Evolutionary conservation across 2,888 invertebrate genomes (phyloP).

Genomic region (Phoenoteleia sp.): DNA sequence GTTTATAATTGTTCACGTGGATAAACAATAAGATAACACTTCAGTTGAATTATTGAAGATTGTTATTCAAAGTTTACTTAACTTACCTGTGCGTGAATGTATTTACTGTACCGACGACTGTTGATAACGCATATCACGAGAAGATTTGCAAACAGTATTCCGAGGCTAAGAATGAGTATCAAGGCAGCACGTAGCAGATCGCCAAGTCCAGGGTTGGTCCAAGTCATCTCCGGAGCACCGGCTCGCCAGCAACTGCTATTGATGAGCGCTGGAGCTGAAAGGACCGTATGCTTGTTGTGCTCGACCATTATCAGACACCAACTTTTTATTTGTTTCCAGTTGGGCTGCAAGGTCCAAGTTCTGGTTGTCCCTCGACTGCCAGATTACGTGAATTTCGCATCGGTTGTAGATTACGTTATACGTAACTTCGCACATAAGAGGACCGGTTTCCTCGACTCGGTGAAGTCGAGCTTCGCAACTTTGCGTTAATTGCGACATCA

Average conservation of each 20-base stretch:
- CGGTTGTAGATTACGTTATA: neutral
- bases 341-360: neutral
- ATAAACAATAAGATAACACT: too few species aligned
- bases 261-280: conserved; percentile 93
- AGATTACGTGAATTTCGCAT: conserved; percentile 20
- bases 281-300: conserved; percentile 90
- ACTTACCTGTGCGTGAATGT: conserved; percentile 95
- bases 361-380: conserved; percentile 10
- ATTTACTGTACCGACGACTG: conserved; percentile 93
- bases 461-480: conserved; percentile 43
- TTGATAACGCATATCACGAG: conserved; percentile 94
- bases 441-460: conserved; percentile 28
- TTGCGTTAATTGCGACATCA: conserved; percentile 51
- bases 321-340: neutral
- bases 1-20: too few species aligned
- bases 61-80: too few species aligned
- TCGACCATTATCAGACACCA: conserved; percentile 88
- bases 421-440: neutral
- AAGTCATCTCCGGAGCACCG: conserved; percentile 87
- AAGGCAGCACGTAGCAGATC: conserved; percentile 93
- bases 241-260: conserved; percentile 94
- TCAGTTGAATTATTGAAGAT: too few species aligned
- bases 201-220: conserved; percentile 89
- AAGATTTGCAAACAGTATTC: conserved; percentile 93
- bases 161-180: conserved; percentile 92